Evolutionary conservation across 2,888 invertebrate species (phyloP).

Genomic region (Diaperis boleti): DNA sequence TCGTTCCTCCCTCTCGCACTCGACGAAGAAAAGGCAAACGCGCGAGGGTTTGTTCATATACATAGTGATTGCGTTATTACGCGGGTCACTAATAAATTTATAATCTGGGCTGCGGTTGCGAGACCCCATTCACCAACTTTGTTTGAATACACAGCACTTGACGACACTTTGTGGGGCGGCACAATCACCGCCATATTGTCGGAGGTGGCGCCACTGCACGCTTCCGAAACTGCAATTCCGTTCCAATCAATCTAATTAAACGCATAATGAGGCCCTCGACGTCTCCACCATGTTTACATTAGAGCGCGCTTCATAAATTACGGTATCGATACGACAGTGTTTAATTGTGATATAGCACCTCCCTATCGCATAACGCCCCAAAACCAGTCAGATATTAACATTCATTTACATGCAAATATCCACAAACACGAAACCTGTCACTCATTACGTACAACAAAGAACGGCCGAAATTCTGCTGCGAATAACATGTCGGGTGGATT

Average conservation of each 20-base stretch:
- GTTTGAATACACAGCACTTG: constrained; percentile 17
- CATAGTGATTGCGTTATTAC: constrained; percentile 46
- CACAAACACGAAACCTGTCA: constrained; percentile 45
- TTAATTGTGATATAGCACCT: constrained; percentile 59
- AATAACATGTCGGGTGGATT: constrained; percentile 31
- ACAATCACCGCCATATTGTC: constrained; percentile 24
- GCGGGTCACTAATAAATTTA: constrained; percentile 47
- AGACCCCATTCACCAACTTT: constrained; percentile 30
- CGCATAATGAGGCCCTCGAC: constrained; percentile 39
- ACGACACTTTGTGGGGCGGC: constrained; percentile 18
- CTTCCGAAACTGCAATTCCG: constrained; percentile 26
- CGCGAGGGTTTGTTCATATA: constrained; percentile 37
- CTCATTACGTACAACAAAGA: constrained; percentile 40
- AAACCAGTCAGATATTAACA: constrained; percentile 52
- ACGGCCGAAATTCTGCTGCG: constrained; percentile 40
- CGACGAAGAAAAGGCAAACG: constrained; percentile 35
- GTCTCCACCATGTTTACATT: constrained; percentile 51
- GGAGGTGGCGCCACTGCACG: constrained; percentile 18
- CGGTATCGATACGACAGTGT: constrained; percentile 57
- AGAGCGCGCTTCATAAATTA: constrained; percentile 54
- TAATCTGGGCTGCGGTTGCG: constrained; percentile 39
- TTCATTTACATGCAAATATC: constrained; percentile 51
- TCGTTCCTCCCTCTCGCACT: constrained; percentile 38
- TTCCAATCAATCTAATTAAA: constrained; percentile 41
- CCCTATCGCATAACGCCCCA: constrained; percentile 48